A percentile compares a stretch with the other conserved stretches of the same genome.
Conservation (phyloP, 2,113 vertebrate species). For the Lophura nycthemera region DNA sequence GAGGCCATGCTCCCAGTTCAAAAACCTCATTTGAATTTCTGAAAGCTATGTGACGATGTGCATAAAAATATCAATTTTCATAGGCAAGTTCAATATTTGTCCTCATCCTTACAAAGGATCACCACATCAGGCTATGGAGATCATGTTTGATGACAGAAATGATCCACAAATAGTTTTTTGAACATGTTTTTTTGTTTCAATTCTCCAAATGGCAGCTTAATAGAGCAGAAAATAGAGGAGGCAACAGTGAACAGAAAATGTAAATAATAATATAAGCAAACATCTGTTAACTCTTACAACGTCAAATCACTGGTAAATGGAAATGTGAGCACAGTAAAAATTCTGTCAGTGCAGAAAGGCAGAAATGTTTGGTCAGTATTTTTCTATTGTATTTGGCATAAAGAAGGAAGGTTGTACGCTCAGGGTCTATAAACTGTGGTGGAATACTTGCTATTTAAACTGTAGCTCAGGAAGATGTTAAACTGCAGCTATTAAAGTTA, state of each 20-base stretch:
- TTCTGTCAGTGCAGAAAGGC: background rate
- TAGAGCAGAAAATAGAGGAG: background rate
- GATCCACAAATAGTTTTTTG: background rate
- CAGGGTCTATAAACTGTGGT: background rate
- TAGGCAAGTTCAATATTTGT: background rate
- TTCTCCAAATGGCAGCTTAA: background rate
- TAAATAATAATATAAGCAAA: background rate
- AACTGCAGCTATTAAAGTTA: background rate
- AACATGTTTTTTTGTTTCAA: background rate
- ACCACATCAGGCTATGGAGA: background rate
- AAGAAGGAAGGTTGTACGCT: background rate
- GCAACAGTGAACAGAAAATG: background rate
- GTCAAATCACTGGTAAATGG: background rate
- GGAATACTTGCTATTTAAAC: background rate
- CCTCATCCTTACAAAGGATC: background rate
- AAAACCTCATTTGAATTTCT: background rate
- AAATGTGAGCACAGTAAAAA: background rate
- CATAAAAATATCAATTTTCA: background rate
- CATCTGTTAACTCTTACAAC: background rate
- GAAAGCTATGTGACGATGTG: background rate
- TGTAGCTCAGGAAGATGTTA: background rate
- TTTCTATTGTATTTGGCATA: slow-evolving; percentile 6
- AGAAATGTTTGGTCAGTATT: background rate
- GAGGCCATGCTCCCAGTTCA: background rate
- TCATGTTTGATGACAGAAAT: background rate